A percentile compares a stretch with the other conserved stretches of the same genome.
These are phyloP conservation scores for Cataglyphis cursor DNA, from an alignment of 2,888 invertebrate species.

Conservation along the genomic window DNA sequence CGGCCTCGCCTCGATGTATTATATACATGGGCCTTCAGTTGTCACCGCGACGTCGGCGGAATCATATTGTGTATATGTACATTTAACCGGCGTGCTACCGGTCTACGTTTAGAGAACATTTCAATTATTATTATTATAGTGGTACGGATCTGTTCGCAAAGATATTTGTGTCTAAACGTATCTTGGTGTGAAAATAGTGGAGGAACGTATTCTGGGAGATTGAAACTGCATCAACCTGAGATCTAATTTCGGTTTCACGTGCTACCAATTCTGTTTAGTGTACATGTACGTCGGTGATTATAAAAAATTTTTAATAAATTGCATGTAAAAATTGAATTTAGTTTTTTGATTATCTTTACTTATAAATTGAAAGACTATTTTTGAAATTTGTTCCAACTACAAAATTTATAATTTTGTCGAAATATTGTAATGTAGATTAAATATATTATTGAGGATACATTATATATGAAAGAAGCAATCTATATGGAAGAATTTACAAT, in stretches of 20 bases:
- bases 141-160: not conserved
- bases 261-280: slow-evolving; percentile 12
- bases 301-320: slow-evolving; percentile 7
- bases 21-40: slow-evolving; percentile 78
- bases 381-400: not conserved
- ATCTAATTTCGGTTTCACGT: slow-evolving; percentile 45
- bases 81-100: not conserved
- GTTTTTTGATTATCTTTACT: not conserved
- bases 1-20: slow-evolving; percentile 63
- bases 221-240: slow-evolving; percentile 14
- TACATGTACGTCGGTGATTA: slow-evolving; percentile 14
- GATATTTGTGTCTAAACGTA: slow-evolving; percentile 8
- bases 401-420: not conserved
- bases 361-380: not conserved
- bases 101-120: slow-evolving; percentile 1
- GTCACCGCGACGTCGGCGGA: slow-evolving; percentile 81
- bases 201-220: not conserved
- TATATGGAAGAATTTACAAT: not conserved
- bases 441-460: not conserved
- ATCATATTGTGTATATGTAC: slow-evolving; percentile 44
- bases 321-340: not conserved
- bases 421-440: not conserved
- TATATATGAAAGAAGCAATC: not conserved
- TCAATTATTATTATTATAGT: slow-evolving; percentile 30
- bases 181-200: slow-evolving; percentile 16